phyloP scores from a whole-genome alignment of 2,888 invertebrate species.

The Cosmia pyralina region DNA sequence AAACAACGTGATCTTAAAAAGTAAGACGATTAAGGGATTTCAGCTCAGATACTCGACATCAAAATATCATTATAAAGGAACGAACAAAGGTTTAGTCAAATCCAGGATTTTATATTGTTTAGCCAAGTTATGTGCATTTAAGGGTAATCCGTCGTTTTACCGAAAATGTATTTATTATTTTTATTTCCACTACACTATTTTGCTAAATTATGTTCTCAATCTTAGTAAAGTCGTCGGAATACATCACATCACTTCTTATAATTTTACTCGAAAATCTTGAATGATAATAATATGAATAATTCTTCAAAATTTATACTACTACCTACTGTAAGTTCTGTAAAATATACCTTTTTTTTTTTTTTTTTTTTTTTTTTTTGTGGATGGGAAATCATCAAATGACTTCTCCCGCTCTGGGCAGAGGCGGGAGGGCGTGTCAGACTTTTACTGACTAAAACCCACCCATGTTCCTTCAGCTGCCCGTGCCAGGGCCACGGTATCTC shows the following conservation, averaged over 20 bases:
- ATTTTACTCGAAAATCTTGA: not conserved
- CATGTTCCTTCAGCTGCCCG: too few species aligned
- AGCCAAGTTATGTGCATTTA: constrained; percentile 28
- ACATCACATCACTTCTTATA: not conserved
- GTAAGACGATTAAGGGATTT: constrained; percentile 64
- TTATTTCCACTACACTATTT: not conserved
- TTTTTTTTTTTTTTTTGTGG: too few species aligned
- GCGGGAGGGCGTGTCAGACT: too few species aligned
- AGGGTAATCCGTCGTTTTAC: constrained; percentile 6
- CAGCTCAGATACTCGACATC: constrained; percentile 60
- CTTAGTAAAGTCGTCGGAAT: not conserved
- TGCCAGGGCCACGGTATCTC: too few species aligned
- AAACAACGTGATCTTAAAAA: constrained; percentile 62
- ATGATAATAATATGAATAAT: too few species aligned
- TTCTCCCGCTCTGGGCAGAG: too few species aligned
- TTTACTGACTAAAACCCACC: too few species aligned
- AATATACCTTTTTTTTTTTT: too few species aligned
- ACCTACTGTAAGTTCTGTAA: not conserved
- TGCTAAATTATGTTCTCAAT: not conserved
- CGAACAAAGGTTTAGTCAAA: constrained; percentile 59
- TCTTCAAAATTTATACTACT: too few species aligned
- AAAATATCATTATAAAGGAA: constrained; percentile 66
- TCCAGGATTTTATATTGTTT: constrained; percentile 47
- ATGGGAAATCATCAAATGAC: too few species aligned
- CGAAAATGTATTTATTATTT: not conserved